Evolutionary conservation across 2,797 vertebrate genomes (phyloP).

Genomic region (Hyperoplus immaculatus): DNA sequence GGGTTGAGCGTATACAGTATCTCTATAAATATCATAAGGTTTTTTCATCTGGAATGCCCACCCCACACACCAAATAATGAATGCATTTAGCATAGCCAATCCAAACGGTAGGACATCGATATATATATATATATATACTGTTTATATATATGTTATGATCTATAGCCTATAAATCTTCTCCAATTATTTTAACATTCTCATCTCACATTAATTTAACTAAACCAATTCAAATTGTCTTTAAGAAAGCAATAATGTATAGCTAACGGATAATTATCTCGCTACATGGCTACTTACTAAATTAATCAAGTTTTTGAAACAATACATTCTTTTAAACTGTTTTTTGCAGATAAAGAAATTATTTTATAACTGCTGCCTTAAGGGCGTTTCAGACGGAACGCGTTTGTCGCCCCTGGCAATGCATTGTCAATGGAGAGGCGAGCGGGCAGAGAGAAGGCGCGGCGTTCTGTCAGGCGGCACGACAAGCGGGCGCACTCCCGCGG

Average conservation of each 20-base stretch:
- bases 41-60: neutral
- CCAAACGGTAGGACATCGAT: neutral
- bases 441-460: no score
- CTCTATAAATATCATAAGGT: neutral
- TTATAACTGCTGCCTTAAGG: no score
- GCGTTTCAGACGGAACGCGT: no score
- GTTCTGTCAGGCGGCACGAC: no score
- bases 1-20: neutral
- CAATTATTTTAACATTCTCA: neutral
- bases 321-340: no score
- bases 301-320: no score
- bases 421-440: no score
- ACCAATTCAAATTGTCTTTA: conserved; percentile 25
- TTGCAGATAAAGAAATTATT: no score
- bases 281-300: no score
- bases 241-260: neutral
- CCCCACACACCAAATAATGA: neutral
- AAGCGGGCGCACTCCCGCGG: no score
- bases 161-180: neutral
- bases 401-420: no score
- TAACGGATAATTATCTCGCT: no score
- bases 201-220: neutral
- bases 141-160: neutral
- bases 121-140: neutral
- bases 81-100: conserved; percentile 5